Conservation (phyloP, 2,797 vertebrate species). For the Pteropus rufus region DNA sequence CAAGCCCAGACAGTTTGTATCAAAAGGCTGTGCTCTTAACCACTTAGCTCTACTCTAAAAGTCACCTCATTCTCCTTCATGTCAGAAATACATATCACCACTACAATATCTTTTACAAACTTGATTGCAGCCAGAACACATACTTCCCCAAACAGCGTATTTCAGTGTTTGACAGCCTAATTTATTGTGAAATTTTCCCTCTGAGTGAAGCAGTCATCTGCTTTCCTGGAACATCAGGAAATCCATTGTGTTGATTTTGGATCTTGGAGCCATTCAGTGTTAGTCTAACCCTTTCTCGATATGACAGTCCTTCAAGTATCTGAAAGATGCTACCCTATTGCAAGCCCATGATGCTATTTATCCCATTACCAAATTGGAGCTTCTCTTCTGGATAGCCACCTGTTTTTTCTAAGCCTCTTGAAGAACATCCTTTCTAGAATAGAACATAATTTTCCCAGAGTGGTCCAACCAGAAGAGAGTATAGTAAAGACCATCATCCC, state of each 20-base stretch:
- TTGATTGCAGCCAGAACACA: neutral
- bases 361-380: neutral
- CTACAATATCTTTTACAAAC: neutral
- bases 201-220: neutral
- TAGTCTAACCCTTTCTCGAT: neutral
- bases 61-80: neutral
- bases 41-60: neutral
- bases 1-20: neutral
- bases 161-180: neutral
- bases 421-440: slow-evolving; percentile 31
- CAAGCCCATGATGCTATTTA: neutral
- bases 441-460: neutral
- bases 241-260: neutral
- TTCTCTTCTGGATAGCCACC: neutral
- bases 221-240: neutral
- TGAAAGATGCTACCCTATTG: neutral
- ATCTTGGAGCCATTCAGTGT: neutral
- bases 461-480: neutral
- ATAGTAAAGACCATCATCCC: neutral
- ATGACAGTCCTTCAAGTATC: neutral
- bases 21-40: neutral
- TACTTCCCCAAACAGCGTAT: neutral
- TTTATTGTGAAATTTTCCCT: neutral
- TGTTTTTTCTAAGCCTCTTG: neutral
- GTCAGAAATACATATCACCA: neutral